Conservation (phyloP, 1,140 invertebrate genomes). For the Plodia interpunctella region DNA sequence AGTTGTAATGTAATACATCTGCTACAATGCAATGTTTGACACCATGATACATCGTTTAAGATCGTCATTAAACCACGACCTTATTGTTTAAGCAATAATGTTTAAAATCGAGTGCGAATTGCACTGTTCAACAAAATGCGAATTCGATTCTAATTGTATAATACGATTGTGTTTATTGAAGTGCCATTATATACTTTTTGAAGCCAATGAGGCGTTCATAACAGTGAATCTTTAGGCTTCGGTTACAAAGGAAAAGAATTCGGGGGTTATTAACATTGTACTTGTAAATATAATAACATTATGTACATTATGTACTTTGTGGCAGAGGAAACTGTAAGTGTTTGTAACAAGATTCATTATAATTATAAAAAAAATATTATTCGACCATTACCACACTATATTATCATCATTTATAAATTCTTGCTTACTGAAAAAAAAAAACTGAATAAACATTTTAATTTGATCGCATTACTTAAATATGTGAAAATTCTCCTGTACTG, state of each 20-base stretch:
- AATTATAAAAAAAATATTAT: too few relatives aligned
- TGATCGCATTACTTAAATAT: constrained; percentile 3
- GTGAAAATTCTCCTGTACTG: neutral
- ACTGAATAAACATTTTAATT: neutral
- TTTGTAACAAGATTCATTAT: too few relatives aligned
- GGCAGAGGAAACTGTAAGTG: too few relatives aligned
- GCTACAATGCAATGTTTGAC: constrained; percentile 52
- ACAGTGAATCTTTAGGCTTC: too few relatives aligned
- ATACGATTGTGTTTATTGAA: constrained; percentile 51
- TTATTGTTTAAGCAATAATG: neutral
- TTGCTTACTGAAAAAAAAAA: too few relatives aligned
- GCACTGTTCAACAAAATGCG: constrained; percentile 23
- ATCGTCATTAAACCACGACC: neutral
- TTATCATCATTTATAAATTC: too few relatives aligned
- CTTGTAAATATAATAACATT: too few relatives aligned
- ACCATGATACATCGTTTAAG: constrained; percentile 57
- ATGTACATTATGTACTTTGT: too few relatives aligned
- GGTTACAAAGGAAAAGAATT: too few relatives aligned
- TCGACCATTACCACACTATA: too few relatives aligned
- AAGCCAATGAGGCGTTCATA: constrained; percentile 37
- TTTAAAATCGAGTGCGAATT: neutral
- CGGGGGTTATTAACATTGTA: too few relatives aligned
- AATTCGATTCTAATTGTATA: constrained; percentile 54
- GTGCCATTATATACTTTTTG: constrained; percentile 23
- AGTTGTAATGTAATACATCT: constrained; percentile 70